Percentiles rank a stretch among this genome's conserved stretches.
Conservation (phyloP, 2,888 invertebrate genomes). For the Dryocosmus kuriphilus region DNA sequence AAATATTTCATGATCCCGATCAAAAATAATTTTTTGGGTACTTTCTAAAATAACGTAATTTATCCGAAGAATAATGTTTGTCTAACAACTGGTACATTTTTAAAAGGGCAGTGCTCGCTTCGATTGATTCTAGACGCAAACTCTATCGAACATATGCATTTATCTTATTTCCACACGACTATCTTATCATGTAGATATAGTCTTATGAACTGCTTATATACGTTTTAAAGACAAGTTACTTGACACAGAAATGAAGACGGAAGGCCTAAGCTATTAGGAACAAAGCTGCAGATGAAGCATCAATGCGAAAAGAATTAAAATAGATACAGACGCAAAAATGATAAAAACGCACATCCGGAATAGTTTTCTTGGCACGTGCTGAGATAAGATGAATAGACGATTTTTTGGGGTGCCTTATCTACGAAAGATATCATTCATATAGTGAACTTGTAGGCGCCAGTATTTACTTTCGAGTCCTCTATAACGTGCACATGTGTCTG, state of each 20-base stretch:
- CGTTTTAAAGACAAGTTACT: slow-evolving; percentile 10
- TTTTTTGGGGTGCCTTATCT: slow-evolving; percentile 19
- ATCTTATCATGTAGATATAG: slow-evolving; percentile 56
- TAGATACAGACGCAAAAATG: slow-evolving; percentile 4
- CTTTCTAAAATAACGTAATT: background rate
- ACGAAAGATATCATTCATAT: slow-evolving; percentile 2
- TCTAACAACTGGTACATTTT: background rate
- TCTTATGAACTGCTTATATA: slow-evolving; percentile 36
- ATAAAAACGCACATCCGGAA: background rate
- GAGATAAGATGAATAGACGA: background rate
- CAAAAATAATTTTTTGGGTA: too few relatives aligned
- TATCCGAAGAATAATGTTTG: background rate
- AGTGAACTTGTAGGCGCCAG: slow-evolving; percentile 27
- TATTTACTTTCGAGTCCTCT: background rate
- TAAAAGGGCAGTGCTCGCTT: slow-evolving; percentile 1
- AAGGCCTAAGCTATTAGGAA: background rate
- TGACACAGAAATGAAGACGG: slow-evolving; percentile 6
- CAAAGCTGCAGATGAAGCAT: background rate
- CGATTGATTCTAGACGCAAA: slow-evolving; percentile 19
- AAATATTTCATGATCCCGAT: too few relatives aligned
- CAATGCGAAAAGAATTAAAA: slow-evolving; percentile 8
- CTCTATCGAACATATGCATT: slow-evolving; percentile 42
- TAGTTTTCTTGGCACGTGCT: slow-evolving; percentile 30
- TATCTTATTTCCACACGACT: slow-evolving; percentile 66
- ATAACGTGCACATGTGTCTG: background rate